phyloP scores from a whole-genome alignment of 2,113 vertebrate species.

The Dipodomys stephensi region DNA sequence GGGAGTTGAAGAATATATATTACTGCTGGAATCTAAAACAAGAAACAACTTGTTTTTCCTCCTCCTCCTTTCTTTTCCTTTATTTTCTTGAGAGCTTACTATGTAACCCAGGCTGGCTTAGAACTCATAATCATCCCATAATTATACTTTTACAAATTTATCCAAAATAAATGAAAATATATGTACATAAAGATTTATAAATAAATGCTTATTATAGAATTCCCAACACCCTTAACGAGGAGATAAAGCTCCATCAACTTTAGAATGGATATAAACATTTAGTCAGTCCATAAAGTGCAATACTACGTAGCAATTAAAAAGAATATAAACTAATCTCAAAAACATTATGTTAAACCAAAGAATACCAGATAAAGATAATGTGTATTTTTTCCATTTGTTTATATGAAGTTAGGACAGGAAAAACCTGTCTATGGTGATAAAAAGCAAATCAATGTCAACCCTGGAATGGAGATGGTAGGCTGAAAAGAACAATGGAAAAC shows the following conservation, averaged over 20 bases:
- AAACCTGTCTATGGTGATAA: background rate
- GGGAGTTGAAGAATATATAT: background rate
- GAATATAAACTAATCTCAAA: background rate
- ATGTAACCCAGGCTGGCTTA: no score
- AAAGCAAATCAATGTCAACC: conserved; percentile 3
- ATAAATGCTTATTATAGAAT: background rate
- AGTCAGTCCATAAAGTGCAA: background rate
- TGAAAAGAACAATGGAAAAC: background rate
- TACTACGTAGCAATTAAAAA: background rate
- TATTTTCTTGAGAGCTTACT: no score
- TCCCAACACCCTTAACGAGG: background rate
- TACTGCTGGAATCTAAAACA: background rate
- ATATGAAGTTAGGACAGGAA: background rate
- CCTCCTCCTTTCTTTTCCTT: no score
- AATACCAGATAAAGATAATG: background rate
- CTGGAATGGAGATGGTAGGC: background rate
- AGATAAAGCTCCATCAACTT: conserved; percentile 22
- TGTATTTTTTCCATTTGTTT: background rate
- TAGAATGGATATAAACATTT: conserved; percentile 21
- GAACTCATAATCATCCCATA: background rate
- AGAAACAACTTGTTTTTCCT: background rate
- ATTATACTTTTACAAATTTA: conserved; percentile 31
- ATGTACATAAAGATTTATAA: conserved; percentile 33
- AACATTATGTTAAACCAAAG: background rate
- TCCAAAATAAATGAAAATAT: conserved; percentile 42